Conservation (phyloP, 2,113 vertebrate genomes). For the Lycaon pictus region DNA sequence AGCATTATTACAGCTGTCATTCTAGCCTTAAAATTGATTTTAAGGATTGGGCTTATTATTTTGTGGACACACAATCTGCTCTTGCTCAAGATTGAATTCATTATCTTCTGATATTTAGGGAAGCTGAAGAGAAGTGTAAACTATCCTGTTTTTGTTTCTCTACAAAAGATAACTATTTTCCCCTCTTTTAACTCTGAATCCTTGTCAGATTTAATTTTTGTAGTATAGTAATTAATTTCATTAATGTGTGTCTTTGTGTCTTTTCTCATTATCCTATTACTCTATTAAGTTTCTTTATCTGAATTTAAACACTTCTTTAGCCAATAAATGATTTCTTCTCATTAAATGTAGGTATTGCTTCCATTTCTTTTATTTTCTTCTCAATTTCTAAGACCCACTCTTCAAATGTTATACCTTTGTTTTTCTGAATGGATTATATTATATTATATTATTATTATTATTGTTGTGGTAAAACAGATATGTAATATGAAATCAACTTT, state of each 20-base stretch:
- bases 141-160: not conserved
- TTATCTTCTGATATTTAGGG: not conserved
- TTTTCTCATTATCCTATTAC: not conserved
- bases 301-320: not conserved
- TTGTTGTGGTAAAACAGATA: not conserved
- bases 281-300: not conserved
- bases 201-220: not conserved
- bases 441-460: not conserved
- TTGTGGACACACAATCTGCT: not conserved
- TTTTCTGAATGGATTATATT: not conserved
- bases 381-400: not conserved
- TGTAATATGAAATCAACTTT: not conserved
- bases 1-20: not conserved
- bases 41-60: not conserved
- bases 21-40: not conserved
- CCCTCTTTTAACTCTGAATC: not conserved
- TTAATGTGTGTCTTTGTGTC: not conserved
- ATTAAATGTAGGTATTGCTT: not conserved
- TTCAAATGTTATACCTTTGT: not conserved
- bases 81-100: not conserved
- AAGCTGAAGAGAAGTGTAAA: not conserved
- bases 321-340: not conserved
- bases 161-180: not conserved
- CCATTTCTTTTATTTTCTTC: not conserved
- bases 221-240: not conserved